Evolutionary conservation across 1,140 invertebrate species (phyloP).

Genomic region (Callitettix versicolor): DNA sequence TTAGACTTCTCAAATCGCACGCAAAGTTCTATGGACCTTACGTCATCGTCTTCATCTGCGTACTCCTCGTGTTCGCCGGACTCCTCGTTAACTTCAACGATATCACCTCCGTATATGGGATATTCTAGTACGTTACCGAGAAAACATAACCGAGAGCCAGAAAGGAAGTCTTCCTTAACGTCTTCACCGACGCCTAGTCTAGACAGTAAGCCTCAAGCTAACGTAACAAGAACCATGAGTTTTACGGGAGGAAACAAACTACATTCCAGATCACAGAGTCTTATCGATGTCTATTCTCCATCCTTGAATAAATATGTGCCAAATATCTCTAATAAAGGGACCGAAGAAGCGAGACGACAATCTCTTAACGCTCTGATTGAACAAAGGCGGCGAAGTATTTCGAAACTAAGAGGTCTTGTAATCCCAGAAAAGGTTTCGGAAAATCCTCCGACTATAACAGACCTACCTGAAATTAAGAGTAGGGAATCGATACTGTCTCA

Average conservation of each 20-base stretch:
- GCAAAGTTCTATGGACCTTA: conserved; percentile 33
- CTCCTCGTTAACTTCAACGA: conserved; percentile 31
- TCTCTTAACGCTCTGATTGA: conserved; percentile 59
- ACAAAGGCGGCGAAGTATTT: conserved; percentile 65
- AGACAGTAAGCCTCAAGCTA: not conserved
- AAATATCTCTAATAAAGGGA: not conserved
- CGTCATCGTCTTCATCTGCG: conserved; percentile 20
- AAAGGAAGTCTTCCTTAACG: conserved; percentile 7
- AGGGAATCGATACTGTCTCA: conserved; percentile 29
- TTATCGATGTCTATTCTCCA: conserved; percentile 26
- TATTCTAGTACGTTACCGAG: conserved; percentile 22
- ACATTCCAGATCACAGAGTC: conserved; percentile 26
- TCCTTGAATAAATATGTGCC: conserved; percentile 11
- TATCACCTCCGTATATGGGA: conserved; percentile 21
- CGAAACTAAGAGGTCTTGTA: conserved; percentile 71
- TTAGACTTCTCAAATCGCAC: conserved; percentile 30
- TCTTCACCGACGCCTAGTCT: not conserved
- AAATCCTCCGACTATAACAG: conserved; percentile 40
- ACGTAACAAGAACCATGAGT: conserved; percentile 19
- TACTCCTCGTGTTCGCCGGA: conserved; percentile 25
- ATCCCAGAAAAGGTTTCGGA: conserved; percentile 63
- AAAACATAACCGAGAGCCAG: conserved; percentile 14
- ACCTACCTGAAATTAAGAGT: conserved; percentile 74
- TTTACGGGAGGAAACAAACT: conserved; percentile 22
- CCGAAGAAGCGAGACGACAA: conserved; percentile 33